These are phyloP conservation scores for Orussus abietinus DNA, from an alignment of 1,140 invertebrate species.

Conservation along the genomic window DNA sequence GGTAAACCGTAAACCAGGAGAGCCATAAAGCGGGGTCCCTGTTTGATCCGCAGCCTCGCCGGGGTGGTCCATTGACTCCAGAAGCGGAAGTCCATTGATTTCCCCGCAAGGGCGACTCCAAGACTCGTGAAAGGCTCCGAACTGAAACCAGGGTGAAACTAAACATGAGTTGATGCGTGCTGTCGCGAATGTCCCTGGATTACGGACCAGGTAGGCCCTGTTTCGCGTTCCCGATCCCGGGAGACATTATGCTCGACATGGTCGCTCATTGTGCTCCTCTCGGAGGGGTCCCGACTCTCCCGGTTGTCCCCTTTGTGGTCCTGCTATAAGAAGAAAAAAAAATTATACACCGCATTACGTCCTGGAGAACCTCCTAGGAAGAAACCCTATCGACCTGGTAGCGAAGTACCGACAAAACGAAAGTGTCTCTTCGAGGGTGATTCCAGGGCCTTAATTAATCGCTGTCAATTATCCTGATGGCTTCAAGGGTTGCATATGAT, in stretches of 20 bases:
- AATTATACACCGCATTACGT: not conserved
- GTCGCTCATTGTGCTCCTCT: slow-evolving; percentile 25
- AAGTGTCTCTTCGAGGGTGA: too few species aligned
- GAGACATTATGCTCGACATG: slow-evolving; percentile 28
- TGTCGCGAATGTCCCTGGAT: slow-evolving; percentile 34
- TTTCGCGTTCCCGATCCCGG: slow-evolving; percentile 23
- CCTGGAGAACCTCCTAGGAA: too few species aligned
- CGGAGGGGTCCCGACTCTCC: slow-evolving; percentile 2
- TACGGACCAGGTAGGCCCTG: slow-evolving; percentile 27
- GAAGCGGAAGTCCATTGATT: slow-evolving; percentile 23
- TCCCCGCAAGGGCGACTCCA: too few species aligned
- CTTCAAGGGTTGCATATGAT: too few species aligned
- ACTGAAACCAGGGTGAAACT: too few species aligned
- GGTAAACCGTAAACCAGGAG: too few species aligned
- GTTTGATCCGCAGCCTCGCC: slow-evolving; percentile 5
- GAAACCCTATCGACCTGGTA: too few species aligned
- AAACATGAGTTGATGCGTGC: slow-evolving; percentile 22
- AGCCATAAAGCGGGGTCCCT: too few species aligned
- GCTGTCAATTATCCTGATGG: too few species aligned
- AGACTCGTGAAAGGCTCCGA: too few species aligned
- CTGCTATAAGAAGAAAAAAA: slow-evolving; percentile 2
- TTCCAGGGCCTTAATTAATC: too few species aligned
- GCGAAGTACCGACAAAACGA: too few species aligned
- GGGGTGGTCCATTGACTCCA: slow-evolving; percentile 26
- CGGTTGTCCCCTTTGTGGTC: not conserved